Evolutionary conservation across 2,797 vertebrate species (phyloP).

Genomic region (Gastrophryne carolinensis): DNA sequence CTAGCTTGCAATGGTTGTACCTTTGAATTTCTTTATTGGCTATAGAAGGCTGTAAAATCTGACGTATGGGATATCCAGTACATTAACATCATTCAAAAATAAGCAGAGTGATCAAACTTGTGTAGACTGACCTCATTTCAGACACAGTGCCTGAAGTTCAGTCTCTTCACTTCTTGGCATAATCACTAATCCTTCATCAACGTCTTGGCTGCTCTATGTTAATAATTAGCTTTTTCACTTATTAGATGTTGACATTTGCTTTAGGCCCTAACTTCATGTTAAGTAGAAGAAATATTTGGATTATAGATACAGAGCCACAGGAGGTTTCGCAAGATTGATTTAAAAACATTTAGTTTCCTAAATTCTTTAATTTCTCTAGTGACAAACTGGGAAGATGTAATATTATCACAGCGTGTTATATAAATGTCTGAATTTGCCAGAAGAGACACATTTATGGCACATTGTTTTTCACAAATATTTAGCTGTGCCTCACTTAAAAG

Average conservation of each 20-base stretch:
- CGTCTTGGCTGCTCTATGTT: constrained; percentile 1
- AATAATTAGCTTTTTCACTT: constrained; percentile 16
- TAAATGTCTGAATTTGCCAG: constrained; percentile 28
- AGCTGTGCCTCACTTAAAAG: constrained; percentile 24
- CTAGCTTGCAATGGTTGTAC: too few relatives aligned
- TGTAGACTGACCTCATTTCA: not conserved
- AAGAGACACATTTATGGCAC: constrained; percentile 36
- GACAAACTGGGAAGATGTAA: constrained; percentile 40
- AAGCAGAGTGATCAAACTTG: not conserved
- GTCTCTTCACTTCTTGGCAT: not conserved
- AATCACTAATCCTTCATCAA: not conserved
- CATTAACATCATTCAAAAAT: not conserved
- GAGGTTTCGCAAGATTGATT: constrained; percentile 29
- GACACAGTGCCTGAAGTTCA: not conserved
- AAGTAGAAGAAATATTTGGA: constrained; percentile 22
- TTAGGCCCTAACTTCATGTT: constrained; percentile 8
- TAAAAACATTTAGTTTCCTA: constrained; percentile 46
- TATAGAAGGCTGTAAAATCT: too few relatives aligned
- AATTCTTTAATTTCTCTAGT: constrained; percentile 50
- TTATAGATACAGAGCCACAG: constrained; percentile 23
- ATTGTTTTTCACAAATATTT: constrained; percentile 46
- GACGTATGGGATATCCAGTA: not conserved
- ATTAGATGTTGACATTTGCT: constrained; percentile 38
- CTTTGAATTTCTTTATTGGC: too few relatives aligned
- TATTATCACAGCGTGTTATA: constrained; percentile 41